These are phyloP conservation scores for Okapia johnstoni DNA, from an alignment of 2,113 vertebrate genomes.

Conservation along the genomic window DNA sequence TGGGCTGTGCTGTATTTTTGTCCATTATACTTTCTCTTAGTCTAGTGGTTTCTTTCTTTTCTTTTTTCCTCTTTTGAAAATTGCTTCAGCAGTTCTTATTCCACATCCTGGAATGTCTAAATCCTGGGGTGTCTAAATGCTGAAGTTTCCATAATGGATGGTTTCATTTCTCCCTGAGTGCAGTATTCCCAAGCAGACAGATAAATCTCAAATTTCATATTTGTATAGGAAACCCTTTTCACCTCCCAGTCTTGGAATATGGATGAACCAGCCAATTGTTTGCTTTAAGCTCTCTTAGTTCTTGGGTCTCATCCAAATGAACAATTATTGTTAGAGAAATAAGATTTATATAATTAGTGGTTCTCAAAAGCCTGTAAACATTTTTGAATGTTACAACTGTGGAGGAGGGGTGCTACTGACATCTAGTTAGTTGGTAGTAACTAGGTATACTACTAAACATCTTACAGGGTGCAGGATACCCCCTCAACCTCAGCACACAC, in stretches of 20 bases:
- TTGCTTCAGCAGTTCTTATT: constrained; percentile 37
- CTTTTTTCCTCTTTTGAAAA: not conserved
- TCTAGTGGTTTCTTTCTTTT: constrained; percentile 3
- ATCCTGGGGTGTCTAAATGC: constrained; percentile 21
- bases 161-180: constrained; percentile 41
- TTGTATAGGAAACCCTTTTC: constrained; percentile 35
- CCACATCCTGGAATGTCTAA: not conserved
- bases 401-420: not conserved
- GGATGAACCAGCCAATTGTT: not conserved
- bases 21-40: not conserved
- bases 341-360: constrained; percentile 28
- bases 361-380: not conserved
- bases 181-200: constrained; percentile 3
- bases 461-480: not conserved
- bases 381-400: not conserved
- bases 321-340: constrained; percentile 16
- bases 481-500: not conserved
- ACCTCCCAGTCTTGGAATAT: constrained; percentile 1
- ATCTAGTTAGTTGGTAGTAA: not conserved
- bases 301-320: constrained; percentile 11
- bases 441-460: not conserved
- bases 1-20: constrained; percentile 44
- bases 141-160: constrained; percentile 11
- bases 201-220: constrained; percentile 32
- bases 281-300: constrained; percentile 47